Evolutionary conservation across 2,113 vertebrate genomes (phyloP), one percentile per base, ranked within the genome.

Genomic region (Otus sunia): DNA sequence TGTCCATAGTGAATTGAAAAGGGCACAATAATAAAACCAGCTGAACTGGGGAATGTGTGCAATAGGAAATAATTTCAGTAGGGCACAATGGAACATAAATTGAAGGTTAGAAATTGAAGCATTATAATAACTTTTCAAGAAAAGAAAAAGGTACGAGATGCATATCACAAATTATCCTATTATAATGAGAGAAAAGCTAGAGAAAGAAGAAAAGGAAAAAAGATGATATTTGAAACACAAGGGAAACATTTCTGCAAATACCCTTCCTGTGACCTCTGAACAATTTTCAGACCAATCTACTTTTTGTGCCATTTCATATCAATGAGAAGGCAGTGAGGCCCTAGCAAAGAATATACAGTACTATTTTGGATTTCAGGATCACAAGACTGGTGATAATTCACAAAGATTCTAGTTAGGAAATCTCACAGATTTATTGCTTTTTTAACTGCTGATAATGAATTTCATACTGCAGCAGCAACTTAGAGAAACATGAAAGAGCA

Each of bases 61-160:
- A 92, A 60, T 77, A 94, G 26, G 74, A 98, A 96, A 88, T 97
- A 91, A 94, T 96, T 97, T 97, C 71, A 66, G 60, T 63, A 87
- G 60, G 36, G 88, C 43, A 94, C 72, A 96, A 87, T 62, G 23
- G 64, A 89, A 95, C 56, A 95, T 86, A 92, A 97, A 97, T 75
- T 86, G 81, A 95, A 92, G 58, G 72, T 84, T 87, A 93, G 80
- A 78, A 93, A 74, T 74, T 2, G 41, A 80, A 90, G 15, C 30
- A 72, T 80, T 91, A 67, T 66, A 95, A 60, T 59, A 94, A 52
- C 43, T 89, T 94, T 55, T 53, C 52, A 84, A 90, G 75, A 68
- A 93, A 94, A 86, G 32, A 27, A 86, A 89, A 91, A 71, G 29
- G 27, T 90, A 78, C 29, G 26, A 85, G 43, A 88, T 50, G 27